Evolutionary conservation across 2,888 invertebrate species (phyloP).

Genomic region (Taphrorychus bicolor): DNA sequence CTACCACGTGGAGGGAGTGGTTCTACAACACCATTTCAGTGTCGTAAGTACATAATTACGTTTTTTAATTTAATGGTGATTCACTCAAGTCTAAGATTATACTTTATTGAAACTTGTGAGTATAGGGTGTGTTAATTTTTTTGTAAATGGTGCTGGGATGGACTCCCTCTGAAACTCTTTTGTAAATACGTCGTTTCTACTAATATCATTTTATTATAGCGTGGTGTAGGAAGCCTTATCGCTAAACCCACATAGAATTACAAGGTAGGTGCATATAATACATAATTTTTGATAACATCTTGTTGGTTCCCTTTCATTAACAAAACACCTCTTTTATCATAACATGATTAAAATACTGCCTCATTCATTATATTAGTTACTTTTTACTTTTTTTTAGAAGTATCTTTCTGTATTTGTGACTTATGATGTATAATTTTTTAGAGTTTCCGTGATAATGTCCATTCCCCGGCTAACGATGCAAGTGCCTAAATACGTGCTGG

Average conservation of each 20-base stretch:
- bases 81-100: neutral
- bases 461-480: constrained; percentile 83
- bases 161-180: neutral
- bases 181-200: constrained; percentile 40
- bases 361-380: too few species aligned
- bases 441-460: constrained; percentile 86
- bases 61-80: neutral
- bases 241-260: neutral
- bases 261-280: neutral
- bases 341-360: too few species aligned
- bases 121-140: neutral
- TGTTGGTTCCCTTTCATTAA: too few species aligned
- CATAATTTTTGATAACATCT: too few species aligned
- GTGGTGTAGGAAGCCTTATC: constrained; percentile 46
- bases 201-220: constrained; percentile 48
- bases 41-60: constrained; percentile 79
- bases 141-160: neutral
- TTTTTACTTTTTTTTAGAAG: too few species aligned
- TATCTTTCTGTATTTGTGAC: too few species aligned
- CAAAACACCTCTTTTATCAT: too few species aligned
- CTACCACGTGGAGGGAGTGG: constrained; percentile 86
- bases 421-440: too few species aligned
- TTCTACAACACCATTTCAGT: constrained; percentile 85
- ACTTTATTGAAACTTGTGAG: too few species aligned
- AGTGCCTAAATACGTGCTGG: constrained; percentile 86